Conservation (phyloP, 2,888 invertebrate genomes). For the Steinernema scapterisci region DNA sequence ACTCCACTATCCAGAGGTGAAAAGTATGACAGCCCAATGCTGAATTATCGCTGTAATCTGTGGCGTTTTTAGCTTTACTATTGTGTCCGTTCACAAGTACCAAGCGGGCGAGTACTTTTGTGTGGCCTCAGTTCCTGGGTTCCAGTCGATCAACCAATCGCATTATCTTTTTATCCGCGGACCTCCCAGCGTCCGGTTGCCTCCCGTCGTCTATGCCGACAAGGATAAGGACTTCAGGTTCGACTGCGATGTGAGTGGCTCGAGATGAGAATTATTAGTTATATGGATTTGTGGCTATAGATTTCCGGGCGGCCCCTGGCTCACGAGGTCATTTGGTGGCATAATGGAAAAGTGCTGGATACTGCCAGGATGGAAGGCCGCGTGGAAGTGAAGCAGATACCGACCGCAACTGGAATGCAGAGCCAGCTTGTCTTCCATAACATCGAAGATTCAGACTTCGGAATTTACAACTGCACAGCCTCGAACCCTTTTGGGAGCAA, state of each 20-base stretch:
- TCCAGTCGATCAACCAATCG: slow-evolving; percentile 48
- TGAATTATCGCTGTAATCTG: not conserved
- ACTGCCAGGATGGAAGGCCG: slow-evolving; percentile 29
- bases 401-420: slow-evolving; percentile 59
- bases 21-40: slow-evolving; percentile 41
- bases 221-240: slow-evolving; percentile 25
- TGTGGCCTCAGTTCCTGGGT: slow-evolving; percentile 58
- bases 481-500: slow-evolving; percentile 58
- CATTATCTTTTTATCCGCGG: slow-evolving; percentile 62
- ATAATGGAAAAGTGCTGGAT: slow-evolving; percentile 54
- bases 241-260: slow-evolving; percentile 34
- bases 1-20: slow-evolving; percentile 47
- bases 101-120: slow-evolving; percentile 65
- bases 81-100: slow-evolving; percentile 56
- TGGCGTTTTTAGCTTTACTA: slow-evolving; percentile 52
- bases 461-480: slow-evolving; percentile 66
- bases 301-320: slow-evolving; percentile 56
- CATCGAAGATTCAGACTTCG: slow-evolving; percentile 59
- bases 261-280: not conserved
- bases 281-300: slow-evolving; percentile 25
- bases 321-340: slow-evolving; percentile 55
- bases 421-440: slow-evolving; percentile 58
- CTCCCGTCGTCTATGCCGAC: slow-evolving; percentile 26
- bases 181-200: slow-evolving; percentile 38
- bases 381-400: slow-evolving; percentile 54